Base-by-base conservation (phyloP, 30 jellyfish, hydroid and myxozoan species). In the Haliclystus octoradiatus region DNA sequence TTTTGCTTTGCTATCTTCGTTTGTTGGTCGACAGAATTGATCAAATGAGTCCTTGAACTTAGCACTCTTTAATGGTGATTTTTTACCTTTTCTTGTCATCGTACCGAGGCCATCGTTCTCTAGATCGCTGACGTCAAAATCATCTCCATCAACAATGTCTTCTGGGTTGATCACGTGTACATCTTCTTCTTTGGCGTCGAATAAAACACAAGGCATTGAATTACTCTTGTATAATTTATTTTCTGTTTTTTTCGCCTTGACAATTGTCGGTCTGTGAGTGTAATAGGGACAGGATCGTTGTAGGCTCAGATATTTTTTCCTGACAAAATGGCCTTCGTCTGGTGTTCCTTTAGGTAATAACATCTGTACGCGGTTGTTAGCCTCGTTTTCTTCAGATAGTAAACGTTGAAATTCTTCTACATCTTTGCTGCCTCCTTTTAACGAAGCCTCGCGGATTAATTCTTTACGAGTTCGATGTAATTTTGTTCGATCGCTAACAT, bases 31-130 rank as follows among this genome's bases (percentile, higher is more conserved):
- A 57, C 98, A 89, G 62, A 89, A 89, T 68, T 89, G 98, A 61
- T 89, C 98, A 52, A 79, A 89, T 34, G 98, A 89, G 68, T 89
- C 98, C 50, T 83, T 82, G 87, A 89, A 84, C 66, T 82, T 81
- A 1, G 91, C 34, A 25, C 87, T 78, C 74, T 89, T 89, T 84
- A 89, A 75, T 49, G 95, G 53, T 31, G 88, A 65, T 62, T 63
- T 75, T 40, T 66, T 68, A n/a, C 79, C 81, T 50, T 69, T 69
- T 50, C 80, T 77, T 49, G 90, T 89, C 47, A 66, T 47, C 30
- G 72, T 86, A 1, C 71, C 94, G 70, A 89, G 66, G 49, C 62
- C 92, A 57, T 82, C 98, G 50, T 76, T 89, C 51, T 89, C 98
- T 40, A 79, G 22, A 34, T 89, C 94, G 68, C 83, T 75, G 34